Evolutionary conservation across 2,113 vertebrate species (phyloP).

Genomic region (Chloroceryle aenea): DNA sequence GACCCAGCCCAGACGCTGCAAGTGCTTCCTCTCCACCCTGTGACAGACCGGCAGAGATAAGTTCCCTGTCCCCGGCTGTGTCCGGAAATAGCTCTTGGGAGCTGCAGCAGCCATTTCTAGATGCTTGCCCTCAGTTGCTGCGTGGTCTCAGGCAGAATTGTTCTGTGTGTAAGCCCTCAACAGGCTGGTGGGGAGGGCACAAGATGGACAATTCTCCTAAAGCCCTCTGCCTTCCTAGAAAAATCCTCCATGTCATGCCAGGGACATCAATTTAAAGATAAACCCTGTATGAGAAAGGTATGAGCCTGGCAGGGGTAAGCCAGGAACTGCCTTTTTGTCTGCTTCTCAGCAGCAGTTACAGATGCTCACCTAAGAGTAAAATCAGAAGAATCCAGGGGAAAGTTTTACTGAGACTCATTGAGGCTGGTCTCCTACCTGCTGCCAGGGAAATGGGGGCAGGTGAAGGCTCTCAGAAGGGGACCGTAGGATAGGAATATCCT

Average conservation of each 20-base stretch:
- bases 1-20: neutral
- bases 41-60: fast-evolving
- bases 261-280: neutral
- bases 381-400: neutral
- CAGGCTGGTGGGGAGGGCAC: neutral
- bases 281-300: neutral
- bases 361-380: neutral
- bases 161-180: fast-evolving
- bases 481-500: neutral
- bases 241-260: neutral
- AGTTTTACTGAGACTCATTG: too few species aligned
- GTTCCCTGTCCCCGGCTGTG: fast-evolving
- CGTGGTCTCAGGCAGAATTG: neutral
- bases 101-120: fast-evolving
- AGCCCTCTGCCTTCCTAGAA: neutral
- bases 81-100: fast-evolving
- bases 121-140: neutral
- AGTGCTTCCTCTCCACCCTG: neutral
- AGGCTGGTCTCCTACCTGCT: neutral
- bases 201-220: neutral
- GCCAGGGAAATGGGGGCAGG: neutral
- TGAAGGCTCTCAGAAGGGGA: neutral
- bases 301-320: neutral
- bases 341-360: neutral
- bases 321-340: too few species aligned